A percentile compares a stretch with the other conserved stretches of the same genome.
phyloP scores from a whole-genome alignment of 2,888 invertebrate genomes.

The Macaria liturata region DNA sequence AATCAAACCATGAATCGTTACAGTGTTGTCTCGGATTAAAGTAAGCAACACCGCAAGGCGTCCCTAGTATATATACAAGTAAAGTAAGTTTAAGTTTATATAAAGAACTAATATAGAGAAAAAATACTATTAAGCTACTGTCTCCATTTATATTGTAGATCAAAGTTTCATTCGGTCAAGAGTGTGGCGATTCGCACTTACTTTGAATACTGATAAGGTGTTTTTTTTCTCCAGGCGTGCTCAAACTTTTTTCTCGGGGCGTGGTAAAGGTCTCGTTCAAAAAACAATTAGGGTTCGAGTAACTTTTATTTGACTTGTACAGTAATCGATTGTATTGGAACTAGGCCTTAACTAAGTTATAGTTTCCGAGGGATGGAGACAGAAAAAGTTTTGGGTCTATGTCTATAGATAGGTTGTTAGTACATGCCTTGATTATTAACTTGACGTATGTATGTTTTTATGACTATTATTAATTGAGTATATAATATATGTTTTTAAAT shows the following conservation, averaged over 20 bases:
- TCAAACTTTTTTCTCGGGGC: slow-evolving; percentile 39
- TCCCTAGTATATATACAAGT: too few species aligned
- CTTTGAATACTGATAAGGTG: slow-evolving; percentile 57
- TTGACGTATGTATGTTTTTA: too few species aligned
- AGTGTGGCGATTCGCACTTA: slow-evolving; percentile 37
- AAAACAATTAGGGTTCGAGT: slow-evolving; percentile 18
- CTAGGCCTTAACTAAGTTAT: background rate
- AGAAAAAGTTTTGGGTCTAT: too few species aligned
- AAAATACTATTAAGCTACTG: background rate
- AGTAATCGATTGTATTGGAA: slow-evolving; percentile 18
- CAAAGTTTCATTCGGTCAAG: slow-evolving; percentile 40
- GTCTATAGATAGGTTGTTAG: too few species aligned
- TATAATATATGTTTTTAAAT: too few species aligned
- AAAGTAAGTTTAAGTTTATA: too few species aligned
- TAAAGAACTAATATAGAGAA: too few species aligned
- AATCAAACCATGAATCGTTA: too few species aligned
- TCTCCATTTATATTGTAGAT: background rate
- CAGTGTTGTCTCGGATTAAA: too few species aligned
- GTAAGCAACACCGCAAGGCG: too few species aligned
- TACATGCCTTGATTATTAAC: too few species aligned
- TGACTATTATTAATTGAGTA: too few species aligned
- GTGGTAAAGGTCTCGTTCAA: slow-evolving; percentile 13
- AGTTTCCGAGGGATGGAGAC: background rate
- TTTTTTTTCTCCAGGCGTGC: slow-evolving; percentile 41
- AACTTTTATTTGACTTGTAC: slow-evolving; percentile 17